A percentile compares a stretch with the other conserved stretches of the same genome.
Evolutionary conservation across 2,888 invertebrate species (phyloP).

Genomic region (Sminthurides aquaticus): DNA sequence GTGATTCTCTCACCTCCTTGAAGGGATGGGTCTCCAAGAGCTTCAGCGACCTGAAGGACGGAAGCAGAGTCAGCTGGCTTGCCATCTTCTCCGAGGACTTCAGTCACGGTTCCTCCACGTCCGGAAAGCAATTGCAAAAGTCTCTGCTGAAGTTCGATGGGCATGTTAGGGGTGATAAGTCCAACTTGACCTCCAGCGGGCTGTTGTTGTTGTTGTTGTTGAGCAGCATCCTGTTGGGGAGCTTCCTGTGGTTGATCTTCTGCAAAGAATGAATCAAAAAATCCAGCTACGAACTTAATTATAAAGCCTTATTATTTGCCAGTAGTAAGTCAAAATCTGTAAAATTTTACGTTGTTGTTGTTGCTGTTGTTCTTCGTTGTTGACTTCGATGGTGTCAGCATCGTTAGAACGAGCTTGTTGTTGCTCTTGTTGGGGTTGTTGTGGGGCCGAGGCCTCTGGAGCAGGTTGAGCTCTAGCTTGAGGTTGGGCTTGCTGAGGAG

Average conservation of each 20-base stretch:
- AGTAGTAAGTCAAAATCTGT: not conserved
- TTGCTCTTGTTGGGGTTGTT: conserved; percentile 28
- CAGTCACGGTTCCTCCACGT: conserved; percentile 48
- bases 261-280: too few relatives aligned
- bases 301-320: not conserved
- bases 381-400: conserved; percentile 29
- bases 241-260: conserved; percentile 8
- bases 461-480: conserved; percentile 18
- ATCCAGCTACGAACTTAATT: too few relatives aligned
- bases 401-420: conserved; percentile 18
- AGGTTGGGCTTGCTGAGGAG: conserved; percentile 29
- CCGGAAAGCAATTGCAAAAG: conserved; percentile 52
- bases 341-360: conserved; percentile 15
- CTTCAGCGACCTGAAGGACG: conserved; percentile 52
- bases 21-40: conserved; percentile 51
- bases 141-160: conserved; percentile 48
- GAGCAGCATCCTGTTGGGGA: conserved; percentile 26
- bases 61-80: conserved; percentile 45
- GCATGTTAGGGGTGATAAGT: conserved; percentile 36
- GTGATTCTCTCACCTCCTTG: conserved; percentile 54
- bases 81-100: conserved; percentile 47
- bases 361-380: conserved; percentile 24
- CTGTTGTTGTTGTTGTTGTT: conserved; percentile 45
- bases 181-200: conserved; percentile 31
- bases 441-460: conserved; percentile 22